A percentile compares a stretch with the other conserved stretches of the same genome.
These are phyloP conservation scores for Myotis findleyi DNA, from an alignment of 2,797 vertebrate genomes.

Conservation along the genomic window DNA sequence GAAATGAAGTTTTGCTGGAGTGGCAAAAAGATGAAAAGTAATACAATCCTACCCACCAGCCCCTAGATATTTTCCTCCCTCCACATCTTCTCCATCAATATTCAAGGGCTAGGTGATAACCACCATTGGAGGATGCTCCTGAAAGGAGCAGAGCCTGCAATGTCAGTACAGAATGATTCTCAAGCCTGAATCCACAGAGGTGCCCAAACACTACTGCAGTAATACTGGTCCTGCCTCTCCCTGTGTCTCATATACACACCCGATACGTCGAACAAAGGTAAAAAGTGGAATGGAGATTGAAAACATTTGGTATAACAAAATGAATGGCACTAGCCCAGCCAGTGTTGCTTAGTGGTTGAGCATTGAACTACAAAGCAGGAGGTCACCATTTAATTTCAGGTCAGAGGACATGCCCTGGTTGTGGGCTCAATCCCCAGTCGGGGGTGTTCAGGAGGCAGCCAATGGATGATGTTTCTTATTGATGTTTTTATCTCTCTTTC, in stretches of 20 bases:
- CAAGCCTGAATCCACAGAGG: not conserved
- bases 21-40: not conserved
- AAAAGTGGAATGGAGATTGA: not conserved
- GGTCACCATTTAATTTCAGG: too few species aligned
- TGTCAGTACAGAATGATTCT: not conserved
- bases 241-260: not conserved
- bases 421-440: too few species aligned
- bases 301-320: not conserved
- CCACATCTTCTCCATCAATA: not conserved
- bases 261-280: not conserved
- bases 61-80: not conserved
- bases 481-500: too few species aligned
- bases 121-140: not conserved
- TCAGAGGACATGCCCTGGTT: too few species aligned
- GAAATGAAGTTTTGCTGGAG: not conserved
- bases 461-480: too few species aligned
- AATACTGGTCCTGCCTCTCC: not conserved
- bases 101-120: not conserved
- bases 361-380: too few species aligned
- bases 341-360: too few species aligned
- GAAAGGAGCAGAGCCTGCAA: not conserved
- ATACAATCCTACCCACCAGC: not conserved
- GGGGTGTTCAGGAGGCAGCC: too few species aligned
- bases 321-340: too few species aligned
- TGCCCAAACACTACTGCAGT: not conserved